These are phyloP conservation scores for Trichoplusia ni DNA, from an alignment of 1,140 invertebrate species.

Conservation along the genomic window DNA sequence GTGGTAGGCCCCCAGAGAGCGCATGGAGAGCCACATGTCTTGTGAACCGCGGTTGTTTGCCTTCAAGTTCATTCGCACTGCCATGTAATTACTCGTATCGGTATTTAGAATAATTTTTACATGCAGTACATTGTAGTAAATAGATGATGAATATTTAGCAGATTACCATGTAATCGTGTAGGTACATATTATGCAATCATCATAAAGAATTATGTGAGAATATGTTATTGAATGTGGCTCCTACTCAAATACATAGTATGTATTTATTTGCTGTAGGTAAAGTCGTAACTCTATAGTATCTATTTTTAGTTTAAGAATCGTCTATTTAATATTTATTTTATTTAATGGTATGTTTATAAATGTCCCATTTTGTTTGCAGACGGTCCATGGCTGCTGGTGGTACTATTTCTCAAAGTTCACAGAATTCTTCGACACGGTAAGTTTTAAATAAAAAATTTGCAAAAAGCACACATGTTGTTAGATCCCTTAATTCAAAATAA, in stretches of 20 bases:
- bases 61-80: conserved; percentile 42
- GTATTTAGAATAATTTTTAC: not conserved
- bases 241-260: no score
- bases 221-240: no score
- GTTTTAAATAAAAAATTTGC: no score
- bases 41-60: conserved; percentile 35
- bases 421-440: conserved; percentile 98
- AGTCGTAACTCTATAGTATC: no score
- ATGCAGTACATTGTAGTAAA: not conserved
- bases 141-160: not conserved
- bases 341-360: not conserved
- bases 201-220: no score
- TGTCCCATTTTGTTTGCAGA: conserved; percentile 83
- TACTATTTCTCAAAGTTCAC: conserved; percentile 98
- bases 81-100: not conserved
- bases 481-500: no score
- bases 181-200: no score
- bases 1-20: no score
- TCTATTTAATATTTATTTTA: not conserved
- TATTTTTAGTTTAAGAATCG: no score
- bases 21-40: not conserved
- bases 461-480: no score
- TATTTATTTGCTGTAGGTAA: no score
- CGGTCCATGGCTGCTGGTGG: conserved; percentile 97
- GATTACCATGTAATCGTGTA: no score